Evolutionary conservation across 2,797 vertebrate species (phyloP).

Genomic region (Rhynchonycteris naso): DNA sequence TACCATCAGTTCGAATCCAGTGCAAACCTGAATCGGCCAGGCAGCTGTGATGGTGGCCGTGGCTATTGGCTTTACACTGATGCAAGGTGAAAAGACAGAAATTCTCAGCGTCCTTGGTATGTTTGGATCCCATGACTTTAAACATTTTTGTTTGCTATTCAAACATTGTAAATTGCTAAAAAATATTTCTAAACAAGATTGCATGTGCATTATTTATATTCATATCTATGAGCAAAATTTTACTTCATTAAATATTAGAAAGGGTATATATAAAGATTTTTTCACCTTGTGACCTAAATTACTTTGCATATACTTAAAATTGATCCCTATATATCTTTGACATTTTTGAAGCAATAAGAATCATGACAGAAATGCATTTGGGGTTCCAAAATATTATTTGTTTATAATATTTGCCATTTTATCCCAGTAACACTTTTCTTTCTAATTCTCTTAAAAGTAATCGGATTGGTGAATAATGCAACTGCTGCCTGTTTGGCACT

Average conservation of each 20-base stretch:
- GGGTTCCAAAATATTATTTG: background rate
- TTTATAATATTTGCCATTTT: background rate
- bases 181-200: background rate
- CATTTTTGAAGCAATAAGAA: background rate
- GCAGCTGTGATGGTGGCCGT: too few species aligned
- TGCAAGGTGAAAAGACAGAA: background rate
- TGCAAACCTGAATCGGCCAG: too few species aligned
- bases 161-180: background rate
- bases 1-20: too few species aligned
- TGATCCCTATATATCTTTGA: background rate
- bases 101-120: background rate
- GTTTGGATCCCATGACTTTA: background rate
- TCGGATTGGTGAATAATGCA: background rate
- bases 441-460: background rate
- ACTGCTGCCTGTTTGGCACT: background rate
- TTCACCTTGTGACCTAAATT: background rate
- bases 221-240: background rate
- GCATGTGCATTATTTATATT: background rate
- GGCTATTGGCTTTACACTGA: too few species aligned
- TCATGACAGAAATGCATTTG: background rate
- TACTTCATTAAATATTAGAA: background rate
- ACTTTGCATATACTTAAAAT: background rate
- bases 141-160: background rate
- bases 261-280: background rate
- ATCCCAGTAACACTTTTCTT: background rate